Evolutionary conservation across 2,797 vertebrate genomes (phyloP).

Genomic region (Cossypha dichroa): DNA sequence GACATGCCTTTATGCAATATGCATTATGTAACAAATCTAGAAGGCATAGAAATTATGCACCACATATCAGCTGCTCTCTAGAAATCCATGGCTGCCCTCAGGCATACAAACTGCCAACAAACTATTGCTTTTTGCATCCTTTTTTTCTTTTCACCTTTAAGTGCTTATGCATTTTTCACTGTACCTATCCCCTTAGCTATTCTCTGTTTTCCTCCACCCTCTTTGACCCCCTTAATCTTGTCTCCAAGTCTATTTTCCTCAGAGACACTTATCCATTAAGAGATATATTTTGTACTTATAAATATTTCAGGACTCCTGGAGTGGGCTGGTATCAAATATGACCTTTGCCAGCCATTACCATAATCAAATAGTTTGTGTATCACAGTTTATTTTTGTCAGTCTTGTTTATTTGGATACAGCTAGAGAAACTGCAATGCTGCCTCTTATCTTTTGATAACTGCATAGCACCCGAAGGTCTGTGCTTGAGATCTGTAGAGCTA

Average conservation of each 20-base stretch:
- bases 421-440: not conserved
- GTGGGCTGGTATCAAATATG: not conserved
- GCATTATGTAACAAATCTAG: not conserved
- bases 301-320: not conserved
- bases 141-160: not conserved
- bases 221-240: not conserved
- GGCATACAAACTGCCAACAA: not conserved
- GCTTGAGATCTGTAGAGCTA: not conserved
- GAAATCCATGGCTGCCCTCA: not conserved
- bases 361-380: not conserved
- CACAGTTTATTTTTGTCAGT: not conserved
- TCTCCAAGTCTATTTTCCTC: not conserved
- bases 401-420: not conserved
- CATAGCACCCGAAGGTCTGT: not conserved
- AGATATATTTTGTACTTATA: not conserved
- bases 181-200: not conserved
- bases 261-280: not conserved
- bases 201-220: not conserved
- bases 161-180: not conserved
- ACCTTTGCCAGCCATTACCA: constrained; percentile 2
- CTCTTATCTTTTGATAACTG: not conserved
- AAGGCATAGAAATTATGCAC: not conserved
- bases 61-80: not conserved
- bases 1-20: not conserved
- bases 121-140: not conserved